These are phyloP conservation scores for Anguilla obscura DNA, from an alignment of 2,797 vertebrate species.

Conservation along the genomic window DNA sequence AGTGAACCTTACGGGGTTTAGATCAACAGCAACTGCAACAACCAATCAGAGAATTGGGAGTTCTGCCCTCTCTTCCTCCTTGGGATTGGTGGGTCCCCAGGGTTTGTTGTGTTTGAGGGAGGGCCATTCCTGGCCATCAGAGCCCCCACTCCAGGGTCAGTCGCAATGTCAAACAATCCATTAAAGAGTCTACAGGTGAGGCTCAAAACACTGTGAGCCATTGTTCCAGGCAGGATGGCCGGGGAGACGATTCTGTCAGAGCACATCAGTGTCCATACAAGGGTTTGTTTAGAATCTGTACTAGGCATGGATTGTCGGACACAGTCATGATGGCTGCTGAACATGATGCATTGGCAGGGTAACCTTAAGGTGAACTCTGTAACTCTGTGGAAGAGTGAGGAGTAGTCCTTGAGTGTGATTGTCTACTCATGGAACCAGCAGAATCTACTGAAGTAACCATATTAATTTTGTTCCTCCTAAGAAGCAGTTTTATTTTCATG, in stretches of 20 bases:
- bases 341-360: not conserved
- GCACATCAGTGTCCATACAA: not conserved
- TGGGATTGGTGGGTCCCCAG: not conserved
- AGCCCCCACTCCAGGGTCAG: not conserved
- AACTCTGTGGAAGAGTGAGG: not conserved
- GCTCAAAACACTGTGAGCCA: slow-evolving; percentile 1
- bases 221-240: slow-evolving; percentile 12
- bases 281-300: not conserved
- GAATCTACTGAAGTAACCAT: not conserved
- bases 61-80: not conserved
- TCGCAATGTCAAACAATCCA: slow-evolving; percentile 7
- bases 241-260: not conserved
- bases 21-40: not conserved
- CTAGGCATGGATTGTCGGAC: not conserved
- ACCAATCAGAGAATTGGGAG: not conserved
- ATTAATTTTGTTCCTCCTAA: not conserved
- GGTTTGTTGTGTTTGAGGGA: slow-evolving; percentile 10
- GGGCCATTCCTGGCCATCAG: not conserved
- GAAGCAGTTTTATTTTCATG: too few species aligned
- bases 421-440: not conserved
- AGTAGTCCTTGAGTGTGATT: not conserved
- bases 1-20: not conserved
- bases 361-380: not conserved
- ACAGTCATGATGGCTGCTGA: not conserved
- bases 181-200: not conserved